Base-by-base conservation (phyloP, 2,113 vertebrate species). In the Dicaeum eximium region DNA sequence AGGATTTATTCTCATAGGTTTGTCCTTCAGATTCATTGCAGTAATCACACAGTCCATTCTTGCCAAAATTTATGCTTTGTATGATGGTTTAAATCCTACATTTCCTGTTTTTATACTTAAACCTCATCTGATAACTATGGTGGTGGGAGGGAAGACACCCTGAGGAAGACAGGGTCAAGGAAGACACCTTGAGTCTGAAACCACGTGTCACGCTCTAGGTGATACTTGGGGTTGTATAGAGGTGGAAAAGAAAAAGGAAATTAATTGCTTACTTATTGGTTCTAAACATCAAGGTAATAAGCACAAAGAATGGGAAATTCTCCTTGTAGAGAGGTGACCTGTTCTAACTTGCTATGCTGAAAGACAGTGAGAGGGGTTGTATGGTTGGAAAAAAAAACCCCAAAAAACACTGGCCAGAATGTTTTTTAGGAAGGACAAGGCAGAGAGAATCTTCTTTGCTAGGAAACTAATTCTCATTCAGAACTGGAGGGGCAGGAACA, bases 301-400 rank as follows among this genome's bases (percentile, higher is more conserved):
- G 7, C 50, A 56, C 1, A 4, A 78, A 79, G 40, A 85, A 64
- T 11, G 71, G 33, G 18, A 92, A 88, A 50, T 61, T 64, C 22
- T 50, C 42, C 33, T 85, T n/a, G 38, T 2, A 28, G 66, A 65
- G 31, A 44, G 12, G 16, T 64, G 60, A 80, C 50, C 13, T 79
- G 13, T 6, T 23, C 23, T 66, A 51, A 47, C 2, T 51, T 28
- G 3, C 6, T 57, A 3, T 58, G 50, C 51, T 74, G 35, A 64
- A 90, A 90, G 9, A 8, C 47, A 62, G 6, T 6, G n/a, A 79
- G 25, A 75, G 78, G 5, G 25, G 2, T 5, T 80, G 6, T 30
- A 30, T 22, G 15, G 10, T 8, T 45, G 13, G 5, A 5, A 9
- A 57, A 40, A 58, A 45, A 9, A 21, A 13, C 0, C 1, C 8